A percentile compares a stretch with the other conserved stretches of the same genome.
phyloP scores from a whole-genome alignment of 2,113 vertebrate species.

The Glareola pratincola region DNA sequence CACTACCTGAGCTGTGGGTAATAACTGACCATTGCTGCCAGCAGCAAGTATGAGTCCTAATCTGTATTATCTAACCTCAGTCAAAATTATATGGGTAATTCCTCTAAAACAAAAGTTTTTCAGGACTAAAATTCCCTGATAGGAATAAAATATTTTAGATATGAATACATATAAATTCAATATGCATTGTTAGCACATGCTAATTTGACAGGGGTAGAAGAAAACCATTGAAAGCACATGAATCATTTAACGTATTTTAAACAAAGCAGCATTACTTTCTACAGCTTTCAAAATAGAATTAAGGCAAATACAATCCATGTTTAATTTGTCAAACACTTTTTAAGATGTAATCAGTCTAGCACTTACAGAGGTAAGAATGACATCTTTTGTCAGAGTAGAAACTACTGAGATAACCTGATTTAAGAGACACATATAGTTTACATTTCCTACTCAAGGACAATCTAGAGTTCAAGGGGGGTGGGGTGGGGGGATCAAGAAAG shows the following conservation, averaged over 20 bases:
- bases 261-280: not conserved
- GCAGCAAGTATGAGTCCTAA: not conserved
- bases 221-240: not conserved
- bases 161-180: not conserved
- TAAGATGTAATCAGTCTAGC: not conserved
- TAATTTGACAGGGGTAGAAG: not conserved
- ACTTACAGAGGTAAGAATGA: not conserved
- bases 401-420: no score
- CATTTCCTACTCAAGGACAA: not conserved
- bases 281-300: not conserved
- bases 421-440: not conserved
- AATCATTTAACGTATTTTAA: not conserved
- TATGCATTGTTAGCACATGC: not conserved
- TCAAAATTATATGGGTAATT: not conserved
- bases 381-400: not conserved
- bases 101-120: not conserved
- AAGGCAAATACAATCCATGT: not conserved
- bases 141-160: not conserved
- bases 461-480: not conserved
- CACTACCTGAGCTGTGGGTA: not conserved
- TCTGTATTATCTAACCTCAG: not conserved
- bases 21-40: not conserved
- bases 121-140: not conserved
- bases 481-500: accelerated
- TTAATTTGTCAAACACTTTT: not conserved